Evolutionary conservation across 2,888 invertebrate genomes (phyloP), one percentile per base, ranked within the genome.

Genomic region (Automeris io): DNA sequence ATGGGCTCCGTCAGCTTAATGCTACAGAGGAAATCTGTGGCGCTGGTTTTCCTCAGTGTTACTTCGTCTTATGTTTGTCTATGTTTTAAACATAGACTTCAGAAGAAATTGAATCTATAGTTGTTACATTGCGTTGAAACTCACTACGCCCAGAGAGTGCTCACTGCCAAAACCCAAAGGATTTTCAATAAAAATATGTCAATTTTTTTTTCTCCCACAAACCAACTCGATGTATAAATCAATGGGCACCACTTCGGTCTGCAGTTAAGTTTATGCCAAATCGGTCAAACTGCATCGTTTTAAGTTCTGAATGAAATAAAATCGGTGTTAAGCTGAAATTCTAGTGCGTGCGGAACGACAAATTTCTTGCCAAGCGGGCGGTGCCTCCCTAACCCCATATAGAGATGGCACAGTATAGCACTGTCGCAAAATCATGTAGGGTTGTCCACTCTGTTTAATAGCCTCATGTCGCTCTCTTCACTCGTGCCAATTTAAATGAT

Each of bases 231-330:
- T 36, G 41, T 37, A 52, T 51, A 45, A 46, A 44, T 48, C 39
- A 39, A 39, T 29, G 45, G 29, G 4, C 45, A 47, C 50, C 54
- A 49, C 56, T 56, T 48, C 46, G 43, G 32, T 29, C 29, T 29
- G 39, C 41, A 43, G 46, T 45, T 39, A 47, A 40, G 38, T 40
- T 46, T 40, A 46, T 47, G 69, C 63, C 65, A 69, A 69, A 62
- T 67, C 71, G 66, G 70, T 68, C 70, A 70, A 50, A 52, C 47
- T 32, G 42, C 50, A 57, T 53, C 51, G 54, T 46, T 49, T 49
- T 43, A 48, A 50, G 40, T 49, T 48, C 46, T 39, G 34, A 35
- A 36, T 41, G 43, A 47, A 47, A 49, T 51, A 53, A 46, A 51
- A 37, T 18, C 23, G 23, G 37, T 23, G 31, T 18, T 31, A 37